A percentile compares a stretch with the other conserved stretches of the same genome.
phyloP scores from a whole-genome alignment of 2,888 invertebrate species.

The Thymelicus acteon region DNA sequence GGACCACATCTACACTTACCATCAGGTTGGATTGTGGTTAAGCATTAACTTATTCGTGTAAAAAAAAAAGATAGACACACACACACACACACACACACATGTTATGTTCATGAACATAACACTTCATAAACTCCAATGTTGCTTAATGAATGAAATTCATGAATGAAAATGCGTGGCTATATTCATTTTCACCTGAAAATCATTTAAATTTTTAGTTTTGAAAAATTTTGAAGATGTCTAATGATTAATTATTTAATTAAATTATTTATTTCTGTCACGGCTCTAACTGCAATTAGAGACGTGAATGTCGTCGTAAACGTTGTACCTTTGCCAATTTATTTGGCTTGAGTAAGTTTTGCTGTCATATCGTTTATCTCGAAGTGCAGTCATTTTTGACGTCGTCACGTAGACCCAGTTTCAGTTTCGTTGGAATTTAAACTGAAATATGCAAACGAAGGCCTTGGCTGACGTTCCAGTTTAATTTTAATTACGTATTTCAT shows the following conservation, averaged over 20 bases:
- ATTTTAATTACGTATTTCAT: background rate
- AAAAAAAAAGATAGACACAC: no score
- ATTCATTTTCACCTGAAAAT: no score
- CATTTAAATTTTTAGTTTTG: no score
- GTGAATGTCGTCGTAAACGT: conserved; percentile 29
- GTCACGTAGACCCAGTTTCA: conserved; percentile 37
- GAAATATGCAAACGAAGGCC: conserved; percentile 26
- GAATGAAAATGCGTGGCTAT: no score
- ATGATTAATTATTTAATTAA: background rate
- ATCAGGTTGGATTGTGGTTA: no score
- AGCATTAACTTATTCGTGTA: no score
- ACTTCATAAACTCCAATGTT: no score
- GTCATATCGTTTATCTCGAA: conserved; percentile 44
- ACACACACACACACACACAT: no score
- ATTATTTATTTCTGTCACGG: conserved; percentile 16
- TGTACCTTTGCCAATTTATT: conserved; percentile 52
- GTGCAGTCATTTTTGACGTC: conserved; percentile 35
- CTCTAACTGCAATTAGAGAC: conserved; percentile 26
- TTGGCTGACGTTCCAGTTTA: conserved; percentile 11
- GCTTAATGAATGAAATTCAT: background rate
- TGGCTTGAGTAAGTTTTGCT: conserved; percentile 39
- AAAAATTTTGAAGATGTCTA: background rate
- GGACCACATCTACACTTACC: no score
- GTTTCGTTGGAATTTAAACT: conserved; percentile 39
- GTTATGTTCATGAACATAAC: no score